Evolutionary conservation across 2,888 invertebrate species (phyloP).

Genomic region (Xylophagus ater): DNA sequence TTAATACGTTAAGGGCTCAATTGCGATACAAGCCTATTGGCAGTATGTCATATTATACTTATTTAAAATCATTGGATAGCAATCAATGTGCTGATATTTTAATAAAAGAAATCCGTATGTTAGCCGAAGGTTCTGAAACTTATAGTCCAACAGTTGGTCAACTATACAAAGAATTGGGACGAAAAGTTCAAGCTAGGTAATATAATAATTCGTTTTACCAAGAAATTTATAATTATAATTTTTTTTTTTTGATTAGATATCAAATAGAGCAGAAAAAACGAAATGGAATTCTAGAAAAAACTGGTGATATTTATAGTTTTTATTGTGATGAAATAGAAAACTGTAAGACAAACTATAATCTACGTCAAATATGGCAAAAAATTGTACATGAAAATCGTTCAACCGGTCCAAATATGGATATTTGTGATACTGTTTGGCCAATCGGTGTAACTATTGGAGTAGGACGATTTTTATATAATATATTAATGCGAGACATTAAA

Average conservation of each 20-base stretch:
- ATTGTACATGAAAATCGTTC: slow-evolving; percentile 43
- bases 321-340: slow-evolving; percentile 56
- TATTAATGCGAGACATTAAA: slow-evolving; percentile 75
- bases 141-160: slow-evolving; percentile 59
- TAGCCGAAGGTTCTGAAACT: slow-evolving; percentile 68
- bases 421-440: slow-evolving; percentile 54
- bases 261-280: slow-evolving; percentile 54
- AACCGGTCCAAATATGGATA: slow-evolving; percentile 48
- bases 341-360: slow-evolving; percentile 41
- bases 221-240: neutral
- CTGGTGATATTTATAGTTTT: slow-evolving; percentile 46
- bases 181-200: slow-evolving; percentile 47
- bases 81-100: slow-evolving; percentile 51
- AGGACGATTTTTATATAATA: slow-evolving; percentile 77
- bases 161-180: slow-evolving; percentile 56
- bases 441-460: slow-evolving; percentile 49
- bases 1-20: slow-evolving; percentile 52
- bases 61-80: slow-evolving; percentile 51
- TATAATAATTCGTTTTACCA: slow-evolving; percentile 4
- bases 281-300: slow-evolving; percentile 55
- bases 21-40: slow-evolving; percentile 43
- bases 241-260: slow-evolving; percentile 39
- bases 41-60: slow-evolving; percentile 57
- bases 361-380: slow-evolving; percentile 63
- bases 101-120: slow-evolving; percentile 54